Conservation (phyloP, 2,113 vertebrate species). For the Chionodraco myersi region DNA sequence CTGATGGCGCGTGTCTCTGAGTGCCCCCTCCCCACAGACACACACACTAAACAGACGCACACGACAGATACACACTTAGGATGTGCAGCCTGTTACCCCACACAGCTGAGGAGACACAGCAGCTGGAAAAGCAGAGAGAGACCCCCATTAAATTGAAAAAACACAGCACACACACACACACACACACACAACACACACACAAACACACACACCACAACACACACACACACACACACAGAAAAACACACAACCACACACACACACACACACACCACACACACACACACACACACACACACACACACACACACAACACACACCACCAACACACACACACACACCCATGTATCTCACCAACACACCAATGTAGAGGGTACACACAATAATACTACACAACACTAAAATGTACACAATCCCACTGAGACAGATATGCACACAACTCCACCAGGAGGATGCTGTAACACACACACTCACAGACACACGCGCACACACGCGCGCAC, state of each 20-base stretch:
- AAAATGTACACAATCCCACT: conserved; percentile 34
- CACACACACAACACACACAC: conserved; percentile 9
- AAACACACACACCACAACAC: not conserved
- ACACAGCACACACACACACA: conserved; percentile 8
- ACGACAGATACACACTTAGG: not conserved
- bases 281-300: conserved; percentile 9
- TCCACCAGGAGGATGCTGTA: conserved; percentile 20
- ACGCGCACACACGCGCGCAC: conserved; percentile 47
- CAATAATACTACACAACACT: conserved; percentile 37
- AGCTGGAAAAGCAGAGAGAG: conserved; percentile 71
- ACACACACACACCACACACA: no score
- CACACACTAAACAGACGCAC: conserved; percentile 10
- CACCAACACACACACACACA: not conserved
- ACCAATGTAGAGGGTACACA: conserved; percentile 30
- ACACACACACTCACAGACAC: conserved; percentile 53
- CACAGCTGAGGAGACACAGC: conserved; percentile 74
- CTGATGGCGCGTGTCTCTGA: conserved; percentile 75
- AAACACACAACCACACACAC: no score
- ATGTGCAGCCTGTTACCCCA: conserved; percentile 34
- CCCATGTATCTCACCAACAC: no score
- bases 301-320: not conserved
- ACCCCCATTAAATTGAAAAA: conserved; percentile 47
- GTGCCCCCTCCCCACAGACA: conserved; percentile 14
- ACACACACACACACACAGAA: conserved; percentile 5
- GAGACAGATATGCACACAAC: conserved; percentile 48